A percentile compares a stretch with the other conserved stretches of the same genome.
These are phyloP conservation scores for Dromius quadrimaculatus DNA, from an alignment of 2,888 invertebrate genomes.

Conservation along the genomic window DNA sequence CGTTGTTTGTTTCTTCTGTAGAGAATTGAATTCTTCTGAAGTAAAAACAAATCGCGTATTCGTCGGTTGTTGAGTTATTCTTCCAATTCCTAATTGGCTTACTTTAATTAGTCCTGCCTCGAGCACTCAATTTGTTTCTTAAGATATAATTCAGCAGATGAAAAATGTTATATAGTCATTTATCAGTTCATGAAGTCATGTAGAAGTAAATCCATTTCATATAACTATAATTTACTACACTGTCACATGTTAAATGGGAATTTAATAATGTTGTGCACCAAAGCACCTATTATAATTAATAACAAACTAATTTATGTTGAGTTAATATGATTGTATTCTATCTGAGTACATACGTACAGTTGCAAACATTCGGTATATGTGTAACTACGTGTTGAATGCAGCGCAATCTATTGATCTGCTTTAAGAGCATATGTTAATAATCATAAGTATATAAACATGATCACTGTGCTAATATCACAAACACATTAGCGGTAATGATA, in stretches of 20 bases:
- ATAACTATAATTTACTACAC: constrained; percentile 14
- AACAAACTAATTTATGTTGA: constrained; percentile 13
- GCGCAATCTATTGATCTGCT: constrained; percentile 18
- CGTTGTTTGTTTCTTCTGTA: constrained; percentile 6
- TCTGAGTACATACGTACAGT: background rate
- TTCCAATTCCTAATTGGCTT: constrained; percentile 37
- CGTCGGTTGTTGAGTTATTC: constrained; percentile 41
- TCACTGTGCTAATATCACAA: constrained; percentile 22
- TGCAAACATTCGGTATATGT: too few species aligned
- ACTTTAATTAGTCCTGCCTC: constrained; percentile 43
- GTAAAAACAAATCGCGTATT: constrained; percentile 36
- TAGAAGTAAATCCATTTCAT: background rate
- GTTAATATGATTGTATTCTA: background rate
- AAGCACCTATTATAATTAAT: constrained; percentile 22
- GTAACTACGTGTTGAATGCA: background rate
- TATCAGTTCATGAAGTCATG: background rate
- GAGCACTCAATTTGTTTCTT: background rate
- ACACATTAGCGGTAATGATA: constrained; percentile 16
- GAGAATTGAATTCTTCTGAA: background rate
- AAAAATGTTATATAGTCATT: background rate
- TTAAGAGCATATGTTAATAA: constrained; percentile 18
- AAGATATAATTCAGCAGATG: too few species aligned
- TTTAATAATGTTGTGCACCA: background rate
- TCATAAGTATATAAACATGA: constrained; percentile 14
- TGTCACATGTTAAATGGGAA: constrained; percentile 6